Evolutionary conservation across 2,888 invertebrate genomes (phyloP), one percentile per base, ranked within the genome.

Genomic region (Lasioglossum malachurum): DNA sequence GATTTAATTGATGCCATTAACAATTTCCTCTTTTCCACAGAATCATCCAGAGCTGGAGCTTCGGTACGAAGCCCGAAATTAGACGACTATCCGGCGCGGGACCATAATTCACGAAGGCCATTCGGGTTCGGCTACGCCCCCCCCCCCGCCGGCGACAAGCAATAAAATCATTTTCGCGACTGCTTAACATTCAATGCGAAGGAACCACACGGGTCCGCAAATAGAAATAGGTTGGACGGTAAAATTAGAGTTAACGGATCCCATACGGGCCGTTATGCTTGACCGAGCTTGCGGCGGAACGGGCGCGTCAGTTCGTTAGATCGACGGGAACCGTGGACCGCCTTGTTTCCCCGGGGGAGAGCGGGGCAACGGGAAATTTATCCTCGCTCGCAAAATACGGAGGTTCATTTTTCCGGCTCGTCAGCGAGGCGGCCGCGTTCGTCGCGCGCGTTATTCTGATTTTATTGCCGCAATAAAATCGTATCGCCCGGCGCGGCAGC

Each of bases 401-500:
- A 69, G 67, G 74, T 75, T 64, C 80, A 75, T 80, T 86, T 82
- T 80, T 53, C 79, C 69, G 69, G 69, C 78, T 89, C 80, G 72
- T 84, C 80, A 71, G 71, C 80, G 67, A 19, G 35, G 2, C 49
- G 64, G n/a, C 19, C 71, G 38, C 27, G 57, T 75, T 82, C 76
- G 79, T 74, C 83, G 74, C 60, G 71, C 69, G 78, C 81, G 83
- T 88, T 87, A 88, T 83, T 82, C 77, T 82, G 80, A 87, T 85
- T 87, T 89, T 87, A 90, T 88, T 87, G 71, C 73, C 27, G 72
- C 75, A 78, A 85, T 85, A 83, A 89, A 89, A 82, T 81, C 69
- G 77, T 79, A 87, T 83, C 75, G 84, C 79, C 60, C 31, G 38
- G 71, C 78, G 7, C 38, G 44, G 71, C 78, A n/a, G 57, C 57